Evolutionary conservation across 2,888 invertebrate genomes (phyloP).

Genomic region (Meteorus colon): DNA sequence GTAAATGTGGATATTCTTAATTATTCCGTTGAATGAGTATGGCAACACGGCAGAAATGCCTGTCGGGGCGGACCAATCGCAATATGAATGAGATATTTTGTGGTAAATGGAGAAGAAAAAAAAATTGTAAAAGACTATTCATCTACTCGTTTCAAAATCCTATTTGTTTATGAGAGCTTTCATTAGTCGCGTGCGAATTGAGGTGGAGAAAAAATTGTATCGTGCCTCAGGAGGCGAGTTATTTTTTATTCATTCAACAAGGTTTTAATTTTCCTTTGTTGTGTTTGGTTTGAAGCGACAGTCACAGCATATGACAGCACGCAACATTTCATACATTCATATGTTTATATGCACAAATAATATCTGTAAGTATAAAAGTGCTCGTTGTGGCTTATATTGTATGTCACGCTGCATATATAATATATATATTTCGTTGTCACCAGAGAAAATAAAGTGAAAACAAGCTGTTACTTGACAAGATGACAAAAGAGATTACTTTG

Average conservation of each 20-base stretch:
- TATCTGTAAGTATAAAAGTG: background rate
- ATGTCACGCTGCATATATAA: background rate
- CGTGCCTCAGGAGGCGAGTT: background rate
- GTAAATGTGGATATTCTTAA: background rate
- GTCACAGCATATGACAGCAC: background rate
- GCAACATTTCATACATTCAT: background rate
- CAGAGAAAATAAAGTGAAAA: conserved; percentile 9
- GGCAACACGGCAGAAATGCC: background rate
- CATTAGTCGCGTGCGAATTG: too few relatives aligned
- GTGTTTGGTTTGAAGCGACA: background rate
- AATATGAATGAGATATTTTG: too few relatives aligned
- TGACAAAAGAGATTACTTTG: conserved; percentile 19
- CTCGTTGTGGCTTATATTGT: background rate
- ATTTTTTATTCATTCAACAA: background rate
- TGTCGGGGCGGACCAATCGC: too few relatives aligned
- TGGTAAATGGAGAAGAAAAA: too few relatives aligned
- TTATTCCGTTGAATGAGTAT: background rate
- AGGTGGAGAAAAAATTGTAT: background rate
- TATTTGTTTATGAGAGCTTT: too few relatives aligned
- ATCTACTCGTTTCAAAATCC: too few relatives aligned
- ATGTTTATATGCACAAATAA: background rate
- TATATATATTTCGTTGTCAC: background rate
- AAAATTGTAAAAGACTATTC: too few relatives aligned
- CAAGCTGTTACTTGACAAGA: conserved; percentile 21
- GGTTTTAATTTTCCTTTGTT: background rate